phyloP scores from a whole-genome alignment of 2,113 vertebrate species.

The Callipepla californica region DNA sequence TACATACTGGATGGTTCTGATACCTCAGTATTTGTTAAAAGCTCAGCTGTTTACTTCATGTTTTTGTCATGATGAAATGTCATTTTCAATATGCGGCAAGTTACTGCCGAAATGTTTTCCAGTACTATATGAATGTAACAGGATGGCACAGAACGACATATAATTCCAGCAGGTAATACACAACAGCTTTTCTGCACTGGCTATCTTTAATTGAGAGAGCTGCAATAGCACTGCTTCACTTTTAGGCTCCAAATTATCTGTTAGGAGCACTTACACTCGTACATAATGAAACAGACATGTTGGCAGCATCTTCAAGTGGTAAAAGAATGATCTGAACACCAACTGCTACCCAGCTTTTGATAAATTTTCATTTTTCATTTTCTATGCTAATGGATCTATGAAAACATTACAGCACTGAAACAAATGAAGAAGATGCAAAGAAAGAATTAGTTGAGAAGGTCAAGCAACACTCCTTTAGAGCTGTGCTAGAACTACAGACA shows the following conservation, averaged over 20 bases:
- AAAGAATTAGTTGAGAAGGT: background rate
- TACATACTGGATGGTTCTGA: background rate
- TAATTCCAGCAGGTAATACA: slow-evolving; percentile 63
- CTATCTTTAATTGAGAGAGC: slow-evolving; percentile 65
- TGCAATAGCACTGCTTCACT: slow-evolving; percentile 56
- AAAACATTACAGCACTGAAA: slow-evolving; percentile 5
- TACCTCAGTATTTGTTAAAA: background rate
- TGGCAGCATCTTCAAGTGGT: slow-evolving; percentile 57
- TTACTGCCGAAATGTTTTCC: slow-evolving; percentile 27
- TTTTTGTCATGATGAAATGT: background rate
- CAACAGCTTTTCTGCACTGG: slow-evolving; percentile 56
- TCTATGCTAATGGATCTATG: slow-evolving; percentile 47
- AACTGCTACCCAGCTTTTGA: slow-evolving; percentile 28
- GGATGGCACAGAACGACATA: slow-evolving; percentile 10
- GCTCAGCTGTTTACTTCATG: background rate
- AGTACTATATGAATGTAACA: background rate
- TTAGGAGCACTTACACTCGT: slow-evolving; percentile 56
- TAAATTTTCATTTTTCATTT: slow-evolving; percentile 55
- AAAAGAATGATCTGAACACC: slow-evolving; percentile 55
- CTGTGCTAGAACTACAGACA: background rate
- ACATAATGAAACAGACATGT: slow-evolving; percentile 58
- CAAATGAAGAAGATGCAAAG: background rate
- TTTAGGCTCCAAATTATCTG: slow-evolving; percentile 69
- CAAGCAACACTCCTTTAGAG: background rate
- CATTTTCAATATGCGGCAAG: background rate